These are phyloP conservation scores for Zaprionus davidi DNA, from an alignment of 1,140 invertebrate genomes.

Conservation along the genomic window DNA sequence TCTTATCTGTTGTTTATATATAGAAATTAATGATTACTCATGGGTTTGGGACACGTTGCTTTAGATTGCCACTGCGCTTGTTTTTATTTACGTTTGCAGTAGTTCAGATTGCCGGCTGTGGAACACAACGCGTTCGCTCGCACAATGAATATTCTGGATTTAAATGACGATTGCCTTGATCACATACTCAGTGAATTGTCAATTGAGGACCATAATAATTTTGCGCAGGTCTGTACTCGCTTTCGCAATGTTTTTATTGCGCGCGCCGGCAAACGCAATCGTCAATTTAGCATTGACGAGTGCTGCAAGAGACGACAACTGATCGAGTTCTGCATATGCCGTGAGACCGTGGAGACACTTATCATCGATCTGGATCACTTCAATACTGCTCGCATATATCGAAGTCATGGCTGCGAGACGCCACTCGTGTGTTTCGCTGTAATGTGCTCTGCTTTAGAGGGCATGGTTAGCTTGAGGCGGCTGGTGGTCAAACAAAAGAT, in stretches of 20 bases:
- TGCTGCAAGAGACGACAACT: conserved; percentile 18
- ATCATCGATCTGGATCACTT: conserved; percentile 56
- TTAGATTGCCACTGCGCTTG: conserved; percentile 12
- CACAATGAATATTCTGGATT: conserved; percentile 49
- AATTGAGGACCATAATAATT: conserved; percentile 35
- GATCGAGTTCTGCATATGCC: conserved; percentile 50
- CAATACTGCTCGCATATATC: background rate
- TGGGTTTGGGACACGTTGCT: conserved; percentile 41
- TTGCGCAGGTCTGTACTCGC: conserved; percentile 45
- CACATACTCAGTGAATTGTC: conserved; percentile 42
- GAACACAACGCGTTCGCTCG: background rate
- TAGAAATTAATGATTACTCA: conserved; percentile 53
- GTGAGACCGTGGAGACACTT: conserved; percentile 37
- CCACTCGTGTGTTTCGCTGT: conserved; percentile 34
- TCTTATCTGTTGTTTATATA: conserved; percentile 27
- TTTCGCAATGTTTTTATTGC: conserved; percentile 58
- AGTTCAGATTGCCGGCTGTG: conserved; percentile 22
- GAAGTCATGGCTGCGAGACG: conserved; percentile 16
- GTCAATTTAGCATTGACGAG: conserved; percentile 33
- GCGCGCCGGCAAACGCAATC: conserved; percentile 5
- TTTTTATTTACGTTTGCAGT: conserved; percentile 9
- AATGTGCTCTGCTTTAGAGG: conserved; percentile 27
- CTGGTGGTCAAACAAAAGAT: conserved; percentile 36
- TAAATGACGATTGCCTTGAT: conserved; percentile 52
- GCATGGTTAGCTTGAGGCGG: conserved; percentile 38